A percentile compares a stretch with the other conserved stretches of the same genome.
Evolutionary conservation across 2,797 vertebrate species (phyloP).

Genomic region (Sciurus carolinensis): DNA sequence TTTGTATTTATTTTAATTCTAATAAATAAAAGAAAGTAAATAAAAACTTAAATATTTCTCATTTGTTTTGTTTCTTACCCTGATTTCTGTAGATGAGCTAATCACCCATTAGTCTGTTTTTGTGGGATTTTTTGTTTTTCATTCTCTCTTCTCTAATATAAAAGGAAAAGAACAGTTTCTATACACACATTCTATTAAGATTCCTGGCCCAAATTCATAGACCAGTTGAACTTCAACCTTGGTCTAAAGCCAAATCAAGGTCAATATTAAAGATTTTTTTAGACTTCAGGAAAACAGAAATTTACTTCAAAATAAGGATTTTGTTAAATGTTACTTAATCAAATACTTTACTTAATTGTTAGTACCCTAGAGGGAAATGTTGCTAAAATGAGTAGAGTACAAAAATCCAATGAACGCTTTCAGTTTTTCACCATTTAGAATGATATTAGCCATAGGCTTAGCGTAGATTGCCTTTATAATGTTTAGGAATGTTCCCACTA

Average conservation of each 20-base stretch:
- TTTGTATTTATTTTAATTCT: neutral
- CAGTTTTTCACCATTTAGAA: too few species aligned
- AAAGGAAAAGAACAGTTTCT: neutral
- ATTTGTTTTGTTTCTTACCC: neutral
- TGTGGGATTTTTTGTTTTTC: neutral
- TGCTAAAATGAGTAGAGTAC: constrained; percentile 25
- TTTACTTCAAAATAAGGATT: constrained; percentile 34
- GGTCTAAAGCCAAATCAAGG: neutral
- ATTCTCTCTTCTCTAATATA: neutral
- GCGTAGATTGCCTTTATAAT: too few species aligned
- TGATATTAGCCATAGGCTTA: too few species aligned
- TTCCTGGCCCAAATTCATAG: neutral
- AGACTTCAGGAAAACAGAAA: constrained; percentile 36
- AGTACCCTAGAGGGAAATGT: neutral
- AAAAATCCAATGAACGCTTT: neutral
- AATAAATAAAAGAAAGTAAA: too few species aligned
- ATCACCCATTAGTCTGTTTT: neutral
- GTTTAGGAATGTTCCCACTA: too few species aligned
- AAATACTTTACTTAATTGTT: constrained; percentile 38
- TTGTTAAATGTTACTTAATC: constrained; percentile 51
- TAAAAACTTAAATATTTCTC: neutral
- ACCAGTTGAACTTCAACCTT: constrained; percentile 21
- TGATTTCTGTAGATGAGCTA: neutral
- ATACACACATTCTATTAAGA: neutral
- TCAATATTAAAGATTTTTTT: constrained; percentile 64